Evolutionary conservation across 2,888 invertebrate genomes (phyloP).

Genomic region (Drymonia ruficornis): DNA sequence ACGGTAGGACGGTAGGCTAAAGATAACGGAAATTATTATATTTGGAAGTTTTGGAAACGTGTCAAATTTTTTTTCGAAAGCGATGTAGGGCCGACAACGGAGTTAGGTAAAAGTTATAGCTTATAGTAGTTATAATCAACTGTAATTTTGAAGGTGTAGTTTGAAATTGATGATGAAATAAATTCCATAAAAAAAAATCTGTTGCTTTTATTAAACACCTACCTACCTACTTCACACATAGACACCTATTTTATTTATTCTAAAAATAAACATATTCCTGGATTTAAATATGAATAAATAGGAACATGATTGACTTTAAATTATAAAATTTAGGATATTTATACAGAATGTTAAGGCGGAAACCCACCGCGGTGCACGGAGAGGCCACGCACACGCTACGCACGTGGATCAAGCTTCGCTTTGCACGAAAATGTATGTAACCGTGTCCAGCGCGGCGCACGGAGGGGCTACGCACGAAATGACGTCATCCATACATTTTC

Average conservation of each 20-base stretch:
- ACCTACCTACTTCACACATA: not conserved
- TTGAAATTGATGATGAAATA: constrained; percentile 82
- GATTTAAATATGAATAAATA: too few species aligned
- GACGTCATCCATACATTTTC: too few species aligned
- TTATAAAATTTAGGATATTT: too few species aligned
- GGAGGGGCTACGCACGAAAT: too few species aligned
- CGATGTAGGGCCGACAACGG: constrained; percentile 66
- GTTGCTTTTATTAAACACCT: not conserved
- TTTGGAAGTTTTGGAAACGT: constrained; percentile 75
- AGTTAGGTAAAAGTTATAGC: constrained; percentile 79
- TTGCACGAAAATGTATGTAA: too few species aligned
- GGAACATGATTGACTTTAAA: too few species aligned
- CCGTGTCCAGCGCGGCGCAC: too few species aligned
- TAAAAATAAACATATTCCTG: too few species aligned
- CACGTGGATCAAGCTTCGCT: too few species aligned
- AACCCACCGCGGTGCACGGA: too few species aligned
- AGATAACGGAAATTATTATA: constrained; percentile 56
- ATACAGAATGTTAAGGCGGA: too few species aligned
- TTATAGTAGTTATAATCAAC: constrained; percentile 82
- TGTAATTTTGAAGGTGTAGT: constrained; percentile 83
- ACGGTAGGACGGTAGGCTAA: constrained; percentile 67
- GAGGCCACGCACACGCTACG: too few species aligned
- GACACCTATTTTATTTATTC: not conserved
- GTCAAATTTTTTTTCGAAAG: constrained; percentile 72
- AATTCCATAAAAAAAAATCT: constrained; percentile 63